Evolutionary conservation across 2,797 vertebrate species (phyloP).

Genomic region (Sebastes trivittatus): DNA sequence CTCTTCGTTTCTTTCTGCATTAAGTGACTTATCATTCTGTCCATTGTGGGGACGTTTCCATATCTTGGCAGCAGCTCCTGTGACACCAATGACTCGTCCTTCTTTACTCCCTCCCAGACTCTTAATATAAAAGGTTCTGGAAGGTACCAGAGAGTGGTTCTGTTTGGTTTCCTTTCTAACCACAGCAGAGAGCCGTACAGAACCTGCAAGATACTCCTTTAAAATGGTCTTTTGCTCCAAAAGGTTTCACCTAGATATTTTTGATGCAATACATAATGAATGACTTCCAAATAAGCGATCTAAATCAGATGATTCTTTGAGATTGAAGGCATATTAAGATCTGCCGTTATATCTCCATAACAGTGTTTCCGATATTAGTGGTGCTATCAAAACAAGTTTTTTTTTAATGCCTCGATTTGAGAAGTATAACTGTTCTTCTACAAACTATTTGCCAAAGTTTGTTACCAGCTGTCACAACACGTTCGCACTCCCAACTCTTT

Average conservation of each 20-base stretch:
- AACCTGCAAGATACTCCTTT: background rate
- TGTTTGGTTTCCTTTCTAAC: background rate
- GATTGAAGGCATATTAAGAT: too few relatives aligned
- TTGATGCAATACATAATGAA: background rate
- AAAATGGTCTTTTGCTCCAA: background rate
- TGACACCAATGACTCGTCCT: background rate
- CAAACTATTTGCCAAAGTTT: too few relatives aligned
- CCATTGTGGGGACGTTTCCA: background rate
- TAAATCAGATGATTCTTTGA: background rate
- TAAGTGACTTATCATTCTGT: background rate
- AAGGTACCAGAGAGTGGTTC: background rate
- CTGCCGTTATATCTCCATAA: background rate
- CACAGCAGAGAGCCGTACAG: background rate
- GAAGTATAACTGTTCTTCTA: too few relatives aligned
- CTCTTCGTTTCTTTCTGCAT: background rate
- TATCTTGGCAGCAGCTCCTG: background rate
- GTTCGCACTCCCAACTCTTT: too few relatives aligned
- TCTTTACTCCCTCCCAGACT: background rate
- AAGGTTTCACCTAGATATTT: background rate
- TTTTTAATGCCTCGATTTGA: too few relatives aligned
- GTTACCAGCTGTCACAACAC: too few relatives aligned
- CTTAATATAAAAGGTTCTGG: background rate
- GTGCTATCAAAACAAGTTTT: too few relatives aligned
- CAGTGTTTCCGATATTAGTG: background rate
- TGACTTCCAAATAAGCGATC: background rate